Evolutionary conservation across 2,888 invertebrate species (phyloP).

Genomic region (Polia nebulosa): DNA sequence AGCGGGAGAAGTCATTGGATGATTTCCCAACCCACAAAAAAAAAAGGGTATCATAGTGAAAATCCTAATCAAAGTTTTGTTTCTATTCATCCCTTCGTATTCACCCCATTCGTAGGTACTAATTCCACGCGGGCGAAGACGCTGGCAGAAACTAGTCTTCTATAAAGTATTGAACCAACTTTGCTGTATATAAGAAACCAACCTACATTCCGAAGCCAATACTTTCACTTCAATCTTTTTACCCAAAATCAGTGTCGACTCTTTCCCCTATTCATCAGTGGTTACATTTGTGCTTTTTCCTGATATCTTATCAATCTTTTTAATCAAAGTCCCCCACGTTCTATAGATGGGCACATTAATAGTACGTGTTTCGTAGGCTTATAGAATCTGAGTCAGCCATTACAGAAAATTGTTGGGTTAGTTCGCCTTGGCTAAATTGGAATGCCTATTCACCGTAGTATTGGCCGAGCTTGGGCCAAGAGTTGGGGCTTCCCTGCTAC

Average conservation of each 20-base stretch:
- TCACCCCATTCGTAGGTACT: too few relatives aligned
- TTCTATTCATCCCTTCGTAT: too few relatives aligned
- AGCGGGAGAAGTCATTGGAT: too few relatives aligned
- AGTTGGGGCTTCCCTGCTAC: slow-evolving; percentile 30
- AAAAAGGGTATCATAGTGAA: too few relatives aligned
- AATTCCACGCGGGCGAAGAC: too few relatives aligned
- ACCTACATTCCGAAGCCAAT: background rate
- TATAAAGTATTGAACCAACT: too few relatives aligned
- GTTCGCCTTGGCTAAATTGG: slow-evolving; percentile 65
- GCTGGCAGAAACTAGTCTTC: too few relatives aligned
- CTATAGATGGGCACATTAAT: slow-evolving; percentile 8
- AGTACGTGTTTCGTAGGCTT: slow-evolving; percentile 44
- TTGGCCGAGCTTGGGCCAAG: slow-evolving; percentile 44
- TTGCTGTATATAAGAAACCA: too few relatives aligned
- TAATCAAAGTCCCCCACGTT: slow-evolving; percentile 37
- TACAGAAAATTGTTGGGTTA: slow-evolving; percentile 40
- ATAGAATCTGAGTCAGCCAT: slow-evolving; percentile 45
- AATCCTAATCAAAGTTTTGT: too few relatives aligned
- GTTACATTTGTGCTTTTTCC: background rate
- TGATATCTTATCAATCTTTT: slow-evolving; percentile 15
- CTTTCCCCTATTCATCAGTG: background rate
- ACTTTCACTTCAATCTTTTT: background rate
- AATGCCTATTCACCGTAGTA: slow-evolving; percentile 67
- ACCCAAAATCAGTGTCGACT: background rate
- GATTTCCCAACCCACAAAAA: too few relatives aligned